phyloP scores from a whole-genome alignment of 2,113 vertebrate species.

The mouse (Mus musculus) region DNA sequence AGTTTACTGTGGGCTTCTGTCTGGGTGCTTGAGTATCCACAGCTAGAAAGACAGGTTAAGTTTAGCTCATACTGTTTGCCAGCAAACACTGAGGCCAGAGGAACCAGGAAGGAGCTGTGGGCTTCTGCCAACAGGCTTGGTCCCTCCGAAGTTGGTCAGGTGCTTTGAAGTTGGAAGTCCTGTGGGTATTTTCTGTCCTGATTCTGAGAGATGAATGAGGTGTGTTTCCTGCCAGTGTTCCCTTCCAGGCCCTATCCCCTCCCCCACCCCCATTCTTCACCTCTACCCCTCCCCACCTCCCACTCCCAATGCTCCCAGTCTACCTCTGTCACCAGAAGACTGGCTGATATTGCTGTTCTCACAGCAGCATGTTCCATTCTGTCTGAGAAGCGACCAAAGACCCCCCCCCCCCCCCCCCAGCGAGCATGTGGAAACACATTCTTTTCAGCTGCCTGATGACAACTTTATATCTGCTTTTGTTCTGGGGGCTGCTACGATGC shows the following conservation, averaged over 20 bases:
- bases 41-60: neutral
- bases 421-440: neutral
- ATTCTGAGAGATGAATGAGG: neutral
- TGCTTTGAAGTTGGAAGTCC: conserved; percentile 27
- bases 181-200: conserved; percentile 60
- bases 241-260: neutral
- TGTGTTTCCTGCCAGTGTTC: conserved; percentile 51
- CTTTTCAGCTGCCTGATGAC: neutral
- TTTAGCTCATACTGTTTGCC: neutral
- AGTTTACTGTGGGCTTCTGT: neutral
- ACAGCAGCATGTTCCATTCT: neutral
- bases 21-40: neutral
- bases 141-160: neutral
- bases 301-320: neutral
- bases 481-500: neutral
- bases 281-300: neutral
- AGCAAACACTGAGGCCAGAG: neutral
- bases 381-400: neutral
- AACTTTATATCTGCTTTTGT: neutral
- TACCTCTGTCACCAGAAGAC: neutral
- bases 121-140: neutral
- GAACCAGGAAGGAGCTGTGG: neutral
- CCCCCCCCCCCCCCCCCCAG: too few species aligned
- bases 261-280: neutral
- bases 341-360: neutral